Base-by-base conservation (phyloP, 2,888 invertebrate genomes). In the Trissoscelio sp. region DNA sequence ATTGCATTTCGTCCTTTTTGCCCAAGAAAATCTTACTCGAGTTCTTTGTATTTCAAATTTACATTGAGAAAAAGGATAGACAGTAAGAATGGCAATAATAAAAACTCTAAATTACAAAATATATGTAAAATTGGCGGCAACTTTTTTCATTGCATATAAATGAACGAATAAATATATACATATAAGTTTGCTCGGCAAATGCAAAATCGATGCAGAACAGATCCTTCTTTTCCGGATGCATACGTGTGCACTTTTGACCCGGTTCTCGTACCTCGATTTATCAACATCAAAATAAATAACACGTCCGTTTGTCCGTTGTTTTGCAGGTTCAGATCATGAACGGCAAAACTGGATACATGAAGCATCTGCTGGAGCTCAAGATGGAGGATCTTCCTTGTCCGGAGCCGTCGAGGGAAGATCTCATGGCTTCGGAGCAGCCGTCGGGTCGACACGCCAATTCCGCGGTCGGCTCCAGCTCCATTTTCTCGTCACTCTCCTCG, bases 381-480 rank as follows among this genome's bases (percentile, higher is more conserved):
- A 81, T 84, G 20, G 91, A 91, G 39, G 87, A 89, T 6, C 82
- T 91, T 12, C 91, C 91, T 0, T 91, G 91, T 69, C 90, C 90
- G 11, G 87, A 88, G 64, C 84, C 88, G 20, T 86, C 90, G 66
- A 87, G 88, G 74, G 91, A 90, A 78, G 91, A 91, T 73, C 86
- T 90, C 34, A 89, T 91, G 90, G 90, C 90, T 2, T 91, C 91
- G 24, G 90, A 91, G 78, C 90, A 91, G 44, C 91, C 91, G 12
- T 89, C 89, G 34, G 88, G 88, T 67, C 89, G 87, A 58, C 89
- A 86, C 82, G 88, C 89, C 75, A 88, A 88, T 64, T 87, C 88
- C 20, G 86, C 83, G n/a, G 84, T 86, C 16, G 87, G 88, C 20
- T 88, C 53, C 3, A 88, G 86, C 53, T 88, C 88, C 66, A 87